Evolutionary conservation across 2,888 invertebrate species (phyloP).

Genomic region (Diploptera punctata): DNA sequence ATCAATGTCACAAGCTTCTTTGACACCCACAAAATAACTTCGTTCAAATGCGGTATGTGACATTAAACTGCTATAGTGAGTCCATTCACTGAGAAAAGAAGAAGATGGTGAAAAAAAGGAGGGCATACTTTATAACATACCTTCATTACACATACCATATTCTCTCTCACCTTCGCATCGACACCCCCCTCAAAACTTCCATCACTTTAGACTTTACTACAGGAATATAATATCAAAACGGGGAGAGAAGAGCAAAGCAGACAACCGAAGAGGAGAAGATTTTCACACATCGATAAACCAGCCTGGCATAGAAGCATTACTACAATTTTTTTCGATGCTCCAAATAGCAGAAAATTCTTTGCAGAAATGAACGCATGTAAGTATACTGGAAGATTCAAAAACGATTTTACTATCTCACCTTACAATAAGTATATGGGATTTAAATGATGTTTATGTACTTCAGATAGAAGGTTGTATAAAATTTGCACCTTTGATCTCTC

Average conservation of each 20-base stretch:
- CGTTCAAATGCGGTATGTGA: too few relatives aligned
- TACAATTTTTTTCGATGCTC: slow-evolving; percentile 19
- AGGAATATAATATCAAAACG: slow-evolving; percentile 11
- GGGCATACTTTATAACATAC: background rate
- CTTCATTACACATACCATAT: slow-evolving; percentile 8
- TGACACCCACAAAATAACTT: too few relatives aligned
- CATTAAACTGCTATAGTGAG: too few relatives aligned
- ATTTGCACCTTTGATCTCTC: too few relatives aligned
- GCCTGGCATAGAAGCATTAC: slow-evolving; percentile 19
- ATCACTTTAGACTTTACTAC: background rate
- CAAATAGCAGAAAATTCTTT: slow-evolving; percentile 25
- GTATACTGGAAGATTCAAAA: background rate
- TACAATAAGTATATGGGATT: too few relatives aligned
- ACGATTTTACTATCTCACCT: background rate
- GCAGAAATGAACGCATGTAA: slow-evolving; percentile 12
- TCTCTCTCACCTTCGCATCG: background rate
- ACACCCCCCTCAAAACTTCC: background rate
- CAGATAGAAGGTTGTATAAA: too few relatives aligned
- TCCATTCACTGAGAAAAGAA: too few relatives aligned
- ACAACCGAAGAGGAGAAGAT: slow-evolving; percentile 6
- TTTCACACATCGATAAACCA: slow-evolving; percentile 30
- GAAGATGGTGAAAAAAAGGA: too few relatives aligned
- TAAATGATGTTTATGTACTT: too few relatives aligned
- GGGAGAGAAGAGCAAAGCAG: slow-evolving; percentile 18
- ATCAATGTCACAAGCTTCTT: too few relatives aligned